Conservation (phyloP, 2,888 invertebrate genomes). For the Elgonia sp. region DNA sequence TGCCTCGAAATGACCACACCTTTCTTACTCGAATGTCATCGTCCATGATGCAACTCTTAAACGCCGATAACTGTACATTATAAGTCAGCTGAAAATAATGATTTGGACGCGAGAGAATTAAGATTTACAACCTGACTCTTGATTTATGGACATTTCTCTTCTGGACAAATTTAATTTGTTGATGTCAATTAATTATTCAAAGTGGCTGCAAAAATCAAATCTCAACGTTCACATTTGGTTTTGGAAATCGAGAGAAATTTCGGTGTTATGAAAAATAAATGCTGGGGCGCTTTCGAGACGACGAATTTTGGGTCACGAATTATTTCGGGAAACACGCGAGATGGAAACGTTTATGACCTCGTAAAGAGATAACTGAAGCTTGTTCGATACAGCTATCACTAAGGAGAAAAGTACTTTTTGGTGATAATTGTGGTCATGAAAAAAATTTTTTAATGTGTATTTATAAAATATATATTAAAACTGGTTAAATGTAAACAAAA, state of each 20-base stretch:
- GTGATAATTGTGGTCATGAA: constrained; percentile 4
- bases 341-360: constrained; percentile 55
- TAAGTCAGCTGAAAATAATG: constrained; percentile 9
- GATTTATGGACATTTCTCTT: constrained; percentile 2
- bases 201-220: not conserved
- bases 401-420: constrained; percentile 10
- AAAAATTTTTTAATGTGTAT: too few species aligned
- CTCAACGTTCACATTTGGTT: not conserved
- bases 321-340: constrained; percentile 63
- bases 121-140: constrained; percentile 1
- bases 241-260: not conserved
- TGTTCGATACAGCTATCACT: constrained; percentile 31
- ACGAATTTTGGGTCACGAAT: constrained; percentile 50
- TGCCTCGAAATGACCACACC: constrained; percentile 65
- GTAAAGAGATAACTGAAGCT: constrained; percentile 53
- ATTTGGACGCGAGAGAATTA: not conserved
- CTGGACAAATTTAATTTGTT: not conserved
- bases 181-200: not conserved
- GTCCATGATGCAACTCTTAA: constrained; percentile 54
- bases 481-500: too few species aligned
- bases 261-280: constrained; percentile 18
- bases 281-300: constrained; percentile 26
- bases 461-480: too few species aligned
- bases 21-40: constrained; percentile 63
- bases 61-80: constrained; percentile 51